phyloP scores from a whole-genome alignment of 1,140 invertebrate genomes.

The Melanaphis sacchari region DNA sequence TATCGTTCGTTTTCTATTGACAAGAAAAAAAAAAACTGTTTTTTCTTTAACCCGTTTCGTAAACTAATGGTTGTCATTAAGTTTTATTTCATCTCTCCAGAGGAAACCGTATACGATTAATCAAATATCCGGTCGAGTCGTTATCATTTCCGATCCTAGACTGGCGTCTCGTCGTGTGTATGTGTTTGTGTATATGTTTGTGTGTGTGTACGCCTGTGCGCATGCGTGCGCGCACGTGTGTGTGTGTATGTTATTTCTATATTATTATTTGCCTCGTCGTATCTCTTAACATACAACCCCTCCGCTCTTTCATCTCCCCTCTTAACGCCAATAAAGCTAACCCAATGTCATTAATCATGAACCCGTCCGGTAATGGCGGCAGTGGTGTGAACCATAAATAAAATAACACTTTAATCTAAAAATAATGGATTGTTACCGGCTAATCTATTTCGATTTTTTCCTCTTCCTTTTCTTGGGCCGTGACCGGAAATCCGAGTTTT shows the following conservation, averaged over 20 bases:
- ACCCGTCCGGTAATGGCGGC: slow-evolving; percentile 31
- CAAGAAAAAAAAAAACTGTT: slow-evolving; percentile 4
- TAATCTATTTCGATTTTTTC: slow-evolving; percentile 53
- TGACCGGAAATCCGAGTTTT: slow-evolving; percentile 56
- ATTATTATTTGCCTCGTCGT: slow-evolving; percentile 35
- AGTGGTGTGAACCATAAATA: slow-evolving; percentile 50
- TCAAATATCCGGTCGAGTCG: slow-evolving; percentile 54
- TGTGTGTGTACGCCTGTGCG: too few relatives aligned
- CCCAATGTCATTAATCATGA: slow-evolving; percentile 53
- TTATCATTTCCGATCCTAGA: slow-evolving; percentile 57
- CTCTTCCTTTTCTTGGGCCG: neutral
- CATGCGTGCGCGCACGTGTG: too few relatives aligned
- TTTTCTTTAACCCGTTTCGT: slow-evolving; percentile 36
- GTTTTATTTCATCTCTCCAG: slow-evolving; percentile 27
- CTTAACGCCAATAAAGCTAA: slow-evolving; percentile 44
- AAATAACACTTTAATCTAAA: slow-evolving; percentile 57
- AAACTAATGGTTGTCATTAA: slow-evolving; percentile 57
- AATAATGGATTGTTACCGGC: slow-evolving; percentile 56
- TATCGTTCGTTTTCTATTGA: slow-evolving; percentile 26
- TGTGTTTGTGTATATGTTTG: too few relatives aligned
- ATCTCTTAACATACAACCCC: slow-evolving; percentile 30
- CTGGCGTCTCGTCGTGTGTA: slow-evolving; percentile 27
- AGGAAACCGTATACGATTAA: slow-evolving; percentile 46
- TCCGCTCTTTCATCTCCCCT: neutral
- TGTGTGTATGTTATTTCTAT: neutral